Percentiles rank a stretch among this genome's conserved stretches.
These are phyloP conservation scores for Trachurus trachurus DNA, from an alignment of 2,797 vertebrate species.

Conservation along the genomic window DNA sequence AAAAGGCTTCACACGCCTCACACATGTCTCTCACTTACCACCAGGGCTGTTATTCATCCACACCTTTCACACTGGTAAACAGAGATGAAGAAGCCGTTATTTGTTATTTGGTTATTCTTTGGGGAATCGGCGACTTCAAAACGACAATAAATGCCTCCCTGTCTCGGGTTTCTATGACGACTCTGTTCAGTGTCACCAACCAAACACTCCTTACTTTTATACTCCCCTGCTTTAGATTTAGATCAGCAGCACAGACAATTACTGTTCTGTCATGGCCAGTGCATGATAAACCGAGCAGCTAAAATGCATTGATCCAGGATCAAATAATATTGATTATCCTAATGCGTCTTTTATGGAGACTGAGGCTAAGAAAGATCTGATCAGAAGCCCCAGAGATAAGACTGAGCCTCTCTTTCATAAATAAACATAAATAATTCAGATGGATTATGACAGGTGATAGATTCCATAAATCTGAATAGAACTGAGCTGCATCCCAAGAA, in stretches of 20 bases:
- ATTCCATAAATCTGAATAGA: slow-evolving; percentile 35
- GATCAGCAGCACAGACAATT: slow-evolving; percentile 21
- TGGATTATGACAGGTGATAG: slow-evolving; percentile 2
- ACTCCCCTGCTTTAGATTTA: slow-evolving; percentile 8
- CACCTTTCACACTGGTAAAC: slow-evolving; percentile 26
- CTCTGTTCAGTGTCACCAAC: not conserved
- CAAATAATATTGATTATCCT: slow-evolving; percentile 42
- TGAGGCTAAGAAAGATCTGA: slow-evolving; percentile 10
- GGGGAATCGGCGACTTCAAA: slow-evolving; percentile 11
- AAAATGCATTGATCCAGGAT: slow-evolving; percentile 34
- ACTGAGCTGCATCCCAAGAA: not conserved
- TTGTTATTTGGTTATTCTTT: slow-evolving; percentile 16
- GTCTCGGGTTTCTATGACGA: slow-evolving; percentile 7
- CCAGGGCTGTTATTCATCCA: slow-evolving; percentile 24
- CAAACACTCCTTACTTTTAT: not conserved
- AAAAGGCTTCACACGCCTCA: slow-evolving; percentile 4
- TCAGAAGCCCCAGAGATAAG: slow-evolving; percentile 47
- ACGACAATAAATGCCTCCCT: slow-evolving; percentile 11
- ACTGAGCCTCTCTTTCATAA: slow-evolving; percentile 30
- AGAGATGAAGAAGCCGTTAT: slow-evolving; percentile 14
- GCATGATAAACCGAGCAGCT: slow-evolving; percentile 51
- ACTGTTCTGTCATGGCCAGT: slow-evolving; percentile 6
- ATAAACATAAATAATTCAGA: slow-evolving; percentile 45
- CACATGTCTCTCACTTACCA: not conserved
- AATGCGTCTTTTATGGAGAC: slow-evolving; percentile 16